Evolutionary conservation across 1,140 invertebrate genomes (phyloP), one percentile per base, ranked within the genome.

Genomic region (Trichoplusia ni): DNA sequence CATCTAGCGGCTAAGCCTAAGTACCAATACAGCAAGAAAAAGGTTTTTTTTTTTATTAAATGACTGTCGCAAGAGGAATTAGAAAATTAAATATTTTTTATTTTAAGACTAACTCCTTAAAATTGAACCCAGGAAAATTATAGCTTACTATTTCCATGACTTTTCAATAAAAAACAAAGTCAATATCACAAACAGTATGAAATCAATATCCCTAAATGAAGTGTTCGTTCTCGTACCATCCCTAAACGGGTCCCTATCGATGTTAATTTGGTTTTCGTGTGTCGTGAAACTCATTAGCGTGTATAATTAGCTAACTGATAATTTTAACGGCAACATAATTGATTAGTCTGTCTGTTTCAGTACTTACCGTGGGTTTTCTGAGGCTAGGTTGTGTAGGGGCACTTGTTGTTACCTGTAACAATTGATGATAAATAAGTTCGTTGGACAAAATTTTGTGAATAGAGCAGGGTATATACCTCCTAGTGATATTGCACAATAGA

Each of bases 331-430:
- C 21, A 6, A 18, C 2, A 7, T 42, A 7, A n/a, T 53, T 35
- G 29, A 46, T n/a, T 13, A 33, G 7, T 7, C 4, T 11, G n/a
- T 1, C 9, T 14, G 9, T 7, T 59, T 7, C 60, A 27, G 60
- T 49, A 69, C 78, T 79, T 67, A 82, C 81, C 78, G 75, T 70
- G 60, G 69, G 61, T 75, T 69, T 75, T 67, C 71, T 73, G 51
- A 64, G 66, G 53, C 33, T 67, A 37, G 59, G 61, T 59, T n/a
- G n/a, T n/a, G 14, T 40, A 35, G 21, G 67, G 51, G 44, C 14
- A 4, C 25, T 73, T 70, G 64, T 73, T 69, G 64, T 71, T 21
- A 66, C 68, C 81, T 82, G 80, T 35, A 77, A 81, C 73, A 79
- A 80, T 71, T 7, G 31, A 23, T 47, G 54, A 60, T 31, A 14